Evolutionary conservation across 2,888 invertebrate species (phyloP).

Genomic region (Hypena proboscidalis): DNA sequence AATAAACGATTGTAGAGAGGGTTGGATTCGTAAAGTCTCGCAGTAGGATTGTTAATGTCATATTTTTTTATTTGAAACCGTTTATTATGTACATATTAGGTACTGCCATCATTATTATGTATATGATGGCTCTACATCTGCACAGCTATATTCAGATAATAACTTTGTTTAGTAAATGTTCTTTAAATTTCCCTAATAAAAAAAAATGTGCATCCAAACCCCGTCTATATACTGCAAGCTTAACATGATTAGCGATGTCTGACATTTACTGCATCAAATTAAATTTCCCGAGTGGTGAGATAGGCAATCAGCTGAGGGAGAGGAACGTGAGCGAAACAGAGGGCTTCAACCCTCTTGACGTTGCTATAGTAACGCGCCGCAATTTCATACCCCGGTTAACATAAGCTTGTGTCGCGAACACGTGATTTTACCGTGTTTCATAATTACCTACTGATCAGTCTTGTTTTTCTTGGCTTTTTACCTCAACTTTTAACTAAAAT

Average conservation of each 20-base stretch:
- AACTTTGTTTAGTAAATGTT: too few relatives aligned
- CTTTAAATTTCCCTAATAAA: slow-evolving; percentile 1
- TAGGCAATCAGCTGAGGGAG: slow-evolving; percentile 64
- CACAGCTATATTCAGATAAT: too few relatives aligned
- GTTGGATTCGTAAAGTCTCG: too few relatives aligned
- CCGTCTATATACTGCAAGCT: slow-evolving; percentile 3
- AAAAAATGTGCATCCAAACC: background rate
- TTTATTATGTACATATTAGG: too few relatives aligned
- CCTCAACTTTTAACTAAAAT: too few relatives aligned
- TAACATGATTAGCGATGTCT: slow-evolving; percentile 7
- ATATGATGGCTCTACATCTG: too few relatives aligned
- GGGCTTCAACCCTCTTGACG: slow-evolving; percentile 75
- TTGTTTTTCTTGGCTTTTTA: too few relatives aligned
- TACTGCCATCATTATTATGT: too few relatives aligned
- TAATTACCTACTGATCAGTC: too few relatives aligned
- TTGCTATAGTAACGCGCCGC: slow-evolving; percentile 72
- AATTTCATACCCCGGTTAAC: slow-evolving; percentile 66
- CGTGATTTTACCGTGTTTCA: slow-evolving; percentile 36
- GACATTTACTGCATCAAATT: slow-evolving; percentile 42
- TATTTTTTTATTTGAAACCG: too few relatives aligned
- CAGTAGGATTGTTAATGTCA: too few relatives aligned
- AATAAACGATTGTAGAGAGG: too few relatives aligned
- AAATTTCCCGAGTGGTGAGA: slow-evolving; percentile 54
- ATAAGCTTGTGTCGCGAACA: slow-evolving; percentile 48
- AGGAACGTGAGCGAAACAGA: slow-evolving; percentile 53